Conservation (phyloP, 2,888 invertebrate species). For the Reticulitermes lucifugus region DNA sequence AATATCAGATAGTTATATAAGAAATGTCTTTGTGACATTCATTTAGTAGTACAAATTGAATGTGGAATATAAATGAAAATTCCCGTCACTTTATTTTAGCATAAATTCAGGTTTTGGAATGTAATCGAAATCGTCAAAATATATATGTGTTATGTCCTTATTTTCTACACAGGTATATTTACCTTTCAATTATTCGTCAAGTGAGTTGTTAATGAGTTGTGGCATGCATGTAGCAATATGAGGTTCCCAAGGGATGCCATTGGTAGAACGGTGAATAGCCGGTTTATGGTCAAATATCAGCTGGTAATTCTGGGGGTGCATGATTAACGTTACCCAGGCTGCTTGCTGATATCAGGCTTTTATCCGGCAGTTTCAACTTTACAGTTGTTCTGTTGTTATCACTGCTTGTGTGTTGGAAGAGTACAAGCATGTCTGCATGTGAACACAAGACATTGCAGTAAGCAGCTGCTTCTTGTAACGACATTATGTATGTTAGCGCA, state of each 20-base stretch:
- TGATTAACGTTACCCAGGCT: conserved; percentile 77
- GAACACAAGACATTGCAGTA: conserved; percentile 17
- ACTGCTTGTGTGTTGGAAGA: conserved; percentile 30
- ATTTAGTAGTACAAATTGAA: too few relatives aligned
- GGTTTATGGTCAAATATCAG: conserved; percentile 89
- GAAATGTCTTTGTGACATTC: too few relatives aligned
- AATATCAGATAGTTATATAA: too few relatives aligned
- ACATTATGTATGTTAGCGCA: not conserved
- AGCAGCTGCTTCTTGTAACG: not conserved
- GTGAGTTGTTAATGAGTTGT: not conserved
- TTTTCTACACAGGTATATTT: too few relatives aligned
- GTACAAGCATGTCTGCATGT: conserved; percentile 12
- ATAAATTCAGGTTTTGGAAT: too few relatives aligned
- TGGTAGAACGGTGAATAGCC: conserved; percentile 48
- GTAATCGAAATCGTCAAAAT: too few relatives aligned
- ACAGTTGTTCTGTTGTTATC: not conserved
- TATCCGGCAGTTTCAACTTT: conserved; percentile 35
- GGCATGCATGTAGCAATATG: not conserved
- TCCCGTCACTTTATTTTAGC: too few relatives aligned
- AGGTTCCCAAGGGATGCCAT: not conserved
- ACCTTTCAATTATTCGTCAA: not conserved
- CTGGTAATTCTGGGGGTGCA: conserved; percentile 95
- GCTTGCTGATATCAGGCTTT: conserved; percentile 82
- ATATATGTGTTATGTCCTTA: too few relatives aligned
- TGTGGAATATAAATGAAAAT: too few relatives aligned